Evolutionary conservation across 2,888 invertebrate genomes (phyloP), one percentile per base, ranked within the genome.

Genomic region (Drosophila robusta): DNA sequence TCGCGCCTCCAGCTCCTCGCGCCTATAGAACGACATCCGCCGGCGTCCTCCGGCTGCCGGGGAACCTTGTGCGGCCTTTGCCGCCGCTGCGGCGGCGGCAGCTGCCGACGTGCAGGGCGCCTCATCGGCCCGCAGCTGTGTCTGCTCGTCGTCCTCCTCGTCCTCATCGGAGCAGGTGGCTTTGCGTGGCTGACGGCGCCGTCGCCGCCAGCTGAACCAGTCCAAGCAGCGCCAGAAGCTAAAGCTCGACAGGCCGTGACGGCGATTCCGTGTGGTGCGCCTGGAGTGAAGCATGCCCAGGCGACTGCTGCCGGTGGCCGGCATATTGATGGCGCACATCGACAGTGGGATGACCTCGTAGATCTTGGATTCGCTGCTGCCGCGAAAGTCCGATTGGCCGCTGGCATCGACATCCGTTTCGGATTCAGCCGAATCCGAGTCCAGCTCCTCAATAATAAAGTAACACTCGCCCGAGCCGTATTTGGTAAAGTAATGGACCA

Each of bases 401-500:
- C 78, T 75, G 26, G 75, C 75, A 47, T 75, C 75, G 4, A 70
- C 78, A 38, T 88, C 90, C 11, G 94, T 94, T 67, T 94, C 94
- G 9, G 94, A 93, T 67, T 94, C 94, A 0, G 49, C 76, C 3
- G 94, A 93, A 44, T 94, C 95, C 4, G 94, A 94, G 75, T 94
- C 78, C 93, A 90, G 68, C 42, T 92, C 92, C 79, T 95, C 95
- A 0, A 94, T 93, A 66, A 94, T 94, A 90, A 95, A 95, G 91
- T 96, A 96, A 83, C 95, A 95, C 90, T 96, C 96, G 0, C 96
- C 96, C 5, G 95, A 96, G 24, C 96, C 96, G 78, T 95, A 95
- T 92, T 96, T 97, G n/a, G 96, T 96, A 91, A 96, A 96, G 90
- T 96, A 96, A 90, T 97, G 96, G 1, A 97, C 96, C n/a, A 96